These are phyloP conservation scores for Varroa destructor DNA, from an alignment of 1,140 invertebrate species.

Conservation along the genomic window DNA sequence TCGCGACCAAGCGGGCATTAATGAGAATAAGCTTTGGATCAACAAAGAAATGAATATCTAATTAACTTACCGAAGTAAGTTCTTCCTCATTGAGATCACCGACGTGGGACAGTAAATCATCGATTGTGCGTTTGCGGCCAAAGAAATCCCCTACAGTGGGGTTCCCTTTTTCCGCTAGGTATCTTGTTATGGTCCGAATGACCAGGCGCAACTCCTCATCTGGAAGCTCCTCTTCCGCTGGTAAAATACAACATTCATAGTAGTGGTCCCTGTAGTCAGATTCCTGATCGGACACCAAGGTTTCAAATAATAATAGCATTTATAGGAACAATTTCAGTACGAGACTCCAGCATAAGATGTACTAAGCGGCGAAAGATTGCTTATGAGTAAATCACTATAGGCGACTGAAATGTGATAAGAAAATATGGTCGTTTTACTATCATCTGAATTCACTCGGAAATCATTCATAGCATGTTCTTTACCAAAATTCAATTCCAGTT, in stretches of 20 bases:
- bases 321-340: not conserved
- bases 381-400: not conserved
- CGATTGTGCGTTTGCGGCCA: not conserved
- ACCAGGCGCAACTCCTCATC: constrained; percentile 9
- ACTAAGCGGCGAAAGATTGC: not conserved
- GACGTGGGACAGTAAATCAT: constrained; percentile 3
- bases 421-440: not conserved
- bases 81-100: not conserved
- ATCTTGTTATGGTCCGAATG: constrained; percentile 12
- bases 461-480: not conserved
- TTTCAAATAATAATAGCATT: not conserved
- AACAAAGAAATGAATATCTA: no score
- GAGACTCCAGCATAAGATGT: not conserved
- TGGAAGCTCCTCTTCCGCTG: not conserved
- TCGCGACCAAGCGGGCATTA: no score
- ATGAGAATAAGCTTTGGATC: no score
- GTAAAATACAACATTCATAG: not conserved
- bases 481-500: no score
- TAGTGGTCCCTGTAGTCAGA: not conserved
- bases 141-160: not conserved
- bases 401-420: not conserved
- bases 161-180: not conserved
- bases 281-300: not conserved
- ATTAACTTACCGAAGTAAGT: no score
- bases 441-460: constrained; percentile 11